Percentiles rank a stretch among this genome's conserved stretches.
Evolutionary conservation across 2,797 vertebrate genomes (phyloP).

Genomic region (Manis javanica): DNA sequence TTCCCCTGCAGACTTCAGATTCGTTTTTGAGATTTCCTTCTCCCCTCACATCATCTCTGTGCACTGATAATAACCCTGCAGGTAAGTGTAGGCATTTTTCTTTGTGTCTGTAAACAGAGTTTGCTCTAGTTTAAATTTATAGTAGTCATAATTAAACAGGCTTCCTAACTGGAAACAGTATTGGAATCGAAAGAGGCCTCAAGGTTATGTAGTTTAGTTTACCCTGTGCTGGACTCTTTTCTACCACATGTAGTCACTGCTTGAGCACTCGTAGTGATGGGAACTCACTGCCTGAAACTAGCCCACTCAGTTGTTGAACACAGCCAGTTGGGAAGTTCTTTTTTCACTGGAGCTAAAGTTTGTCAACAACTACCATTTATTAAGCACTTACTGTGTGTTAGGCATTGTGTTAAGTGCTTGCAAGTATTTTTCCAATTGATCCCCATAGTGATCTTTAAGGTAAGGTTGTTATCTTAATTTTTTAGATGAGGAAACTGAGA

Average conservation of each 20-base stretch:
- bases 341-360: background rate
- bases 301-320: background rate
- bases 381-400: background rate
- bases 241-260: background rate
- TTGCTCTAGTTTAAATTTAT: background rate
- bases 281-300: background rate
- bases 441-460: background rate
- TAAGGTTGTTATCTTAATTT: background rate
- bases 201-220: background rate
- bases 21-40: slow-evolving; percentile 90
- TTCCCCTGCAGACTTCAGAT: slow-evolving; percentile 85
- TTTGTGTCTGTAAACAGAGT: background rate
- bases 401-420: background rate
- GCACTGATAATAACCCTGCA: slow-evolving; percentile 92
- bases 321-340: background rate
- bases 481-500: background rate
- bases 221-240: background rate
- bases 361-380: background rate
- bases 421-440: background rate
- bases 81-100: slow-evolving; percentile 85
- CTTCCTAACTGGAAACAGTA: background rate
- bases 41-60: slow-evolving; percentile 88
- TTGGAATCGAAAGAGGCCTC: background rate
- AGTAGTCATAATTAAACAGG: background rate
- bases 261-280: background rate